Base-by-base conservation (phyloP, 2,888 invertebrate species). In the Megamerina dolium region DNA sequence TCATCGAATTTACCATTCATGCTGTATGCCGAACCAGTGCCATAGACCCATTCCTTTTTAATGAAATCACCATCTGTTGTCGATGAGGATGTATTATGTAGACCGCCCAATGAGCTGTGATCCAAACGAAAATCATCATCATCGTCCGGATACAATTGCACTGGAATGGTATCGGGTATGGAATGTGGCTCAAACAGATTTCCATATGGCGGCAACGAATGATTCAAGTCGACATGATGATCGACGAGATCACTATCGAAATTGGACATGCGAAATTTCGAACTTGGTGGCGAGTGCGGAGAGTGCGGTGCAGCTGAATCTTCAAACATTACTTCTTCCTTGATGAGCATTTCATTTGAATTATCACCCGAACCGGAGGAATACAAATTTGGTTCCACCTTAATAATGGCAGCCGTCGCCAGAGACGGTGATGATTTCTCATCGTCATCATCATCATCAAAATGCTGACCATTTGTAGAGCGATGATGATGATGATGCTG, bases 21-120 rank as follows among this genome's bases (percentile, higher is more conserved):
- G 48, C 64, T 61, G 49, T 70, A 70, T 44, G 60, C 66, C 26
- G 64, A 60, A 39, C 62, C 65, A 34, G 62, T 51, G 44, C 68
- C 69, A 40, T 68, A 69, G 21, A 62, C 68, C 70, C 70, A 70
- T 54, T 70, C 70, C 56, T 70, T 70, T 17, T 68, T 68, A 17
- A 70, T 70, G 47, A 68, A 70, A 46, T 70, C 70, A 8, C 65
- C 70, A 45, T 70, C 70, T 35, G 63, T 69, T 18, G 69, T 68
- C 36, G 68, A 68, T 9, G 69, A 68, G 13, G 68, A 67, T 13
- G 68, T 66, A 17, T 62, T 64, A 32, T 66, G 63, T 6, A 66
- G 46, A 13, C 60, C 62, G 33, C 66, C 67, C 53, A 69, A 40
- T 14, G 68, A 68, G 45, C 66, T 68, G 46, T 69, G 69, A 54